phyloP scores from a whole-genome alignment of 2,113 vertebrate genomes.

The Balaeniceps rex region DNA sequence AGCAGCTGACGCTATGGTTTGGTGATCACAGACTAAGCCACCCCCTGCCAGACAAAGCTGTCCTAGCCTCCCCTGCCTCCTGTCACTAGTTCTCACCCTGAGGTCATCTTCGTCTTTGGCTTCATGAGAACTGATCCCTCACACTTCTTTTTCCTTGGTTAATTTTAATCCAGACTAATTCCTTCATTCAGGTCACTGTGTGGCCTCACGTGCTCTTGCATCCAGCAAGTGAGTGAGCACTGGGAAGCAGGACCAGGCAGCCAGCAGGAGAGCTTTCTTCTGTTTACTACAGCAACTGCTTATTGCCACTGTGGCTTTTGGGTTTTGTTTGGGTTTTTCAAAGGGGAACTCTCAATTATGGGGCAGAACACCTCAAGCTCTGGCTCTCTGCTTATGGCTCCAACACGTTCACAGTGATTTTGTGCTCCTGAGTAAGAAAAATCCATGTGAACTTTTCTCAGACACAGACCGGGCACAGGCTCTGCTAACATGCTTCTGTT shows the following conservation, averaged over 20 bases:
- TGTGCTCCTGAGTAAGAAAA: not conserved
- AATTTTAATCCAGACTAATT: not conserved
- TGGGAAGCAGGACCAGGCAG: not conserved
- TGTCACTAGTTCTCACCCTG: not conserved
- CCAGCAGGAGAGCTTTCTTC: not conserved
- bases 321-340: not conserved
- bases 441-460: not conserved
- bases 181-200: not conserved
- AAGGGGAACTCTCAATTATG: not conserved
- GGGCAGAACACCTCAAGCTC: not conserved
- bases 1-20: not conserved
- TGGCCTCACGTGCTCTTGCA: not conserved
- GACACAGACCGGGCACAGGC: rapidly evolving
- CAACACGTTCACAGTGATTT: not conserved
- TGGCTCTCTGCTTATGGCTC: not conserved
- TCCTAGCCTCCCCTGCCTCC: not conserved
- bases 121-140: not conserved
- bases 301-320: not conserved
- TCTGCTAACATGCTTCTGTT: not conserved
- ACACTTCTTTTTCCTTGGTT: not conserved
- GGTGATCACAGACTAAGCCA: not conserved
- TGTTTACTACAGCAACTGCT: not conserved
- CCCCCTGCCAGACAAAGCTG: not conserved
- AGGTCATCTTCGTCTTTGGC: not conserved
- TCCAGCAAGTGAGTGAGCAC: not conserved